These are phyloP conservation scores for Parnassius mnemosyne DNA, from an alignment of 2,888 invertebrate species.

Conservation along the genomic window DNA sequence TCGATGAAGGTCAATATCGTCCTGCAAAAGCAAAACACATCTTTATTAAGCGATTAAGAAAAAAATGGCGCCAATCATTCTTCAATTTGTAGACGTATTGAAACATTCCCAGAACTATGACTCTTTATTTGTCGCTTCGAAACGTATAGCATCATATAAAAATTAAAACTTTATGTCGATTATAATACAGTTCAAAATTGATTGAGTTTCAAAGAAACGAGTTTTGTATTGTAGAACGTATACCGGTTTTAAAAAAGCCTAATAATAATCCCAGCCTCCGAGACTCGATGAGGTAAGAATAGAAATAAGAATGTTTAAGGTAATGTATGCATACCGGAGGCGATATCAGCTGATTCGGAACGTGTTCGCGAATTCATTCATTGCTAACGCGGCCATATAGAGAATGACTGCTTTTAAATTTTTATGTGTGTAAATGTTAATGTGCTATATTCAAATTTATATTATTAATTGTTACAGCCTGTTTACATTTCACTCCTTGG, in stretches of 20 bases:
- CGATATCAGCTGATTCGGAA: slow-evolving; percentile 69
- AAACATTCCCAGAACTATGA: slow-evolving; percentile 36
- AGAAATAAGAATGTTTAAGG: slow-evolving; percentile 40
- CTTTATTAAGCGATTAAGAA: slow-evolving; percentile 26
- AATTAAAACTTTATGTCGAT: slow-evolving; percentile 20
- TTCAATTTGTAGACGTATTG: slow-evolving; percentile 35
- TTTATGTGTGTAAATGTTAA: not conserved
- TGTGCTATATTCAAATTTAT: no score
- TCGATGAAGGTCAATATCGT: slow-evolving; percentile 16
- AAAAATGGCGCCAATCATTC: slow-evolving; percentile 39
- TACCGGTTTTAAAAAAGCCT: slow-evolving; percentile 46
- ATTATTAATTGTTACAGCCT: no score
- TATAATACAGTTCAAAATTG: slow-evolving; percentile 9
- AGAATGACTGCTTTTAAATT: slow-evolving; percentile 1
- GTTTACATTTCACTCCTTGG: no score
- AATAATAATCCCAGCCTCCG: slow-evolving; percentile 50
- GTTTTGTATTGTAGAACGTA: slow-evolving; percentile 32
- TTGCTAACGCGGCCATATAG: slow-evolving; percentile 15
- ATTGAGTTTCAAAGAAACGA: slow-evolving; percentile 37
- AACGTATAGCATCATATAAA: not conserved
- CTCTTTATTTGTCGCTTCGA: slow-evolving; percentile 24
- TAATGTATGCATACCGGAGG: slow-evolving; percentile 59
- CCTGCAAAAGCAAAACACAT: slow-evolving; percentile 7
- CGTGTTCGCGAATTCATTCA: slow-evolving; percentile 49
- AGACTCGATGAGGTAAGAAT: slow-evolving; percentile 63